Base-by-base conservation (phyloP, 1,140 invertebrate species). In the Bombus ignitus region DNA sequence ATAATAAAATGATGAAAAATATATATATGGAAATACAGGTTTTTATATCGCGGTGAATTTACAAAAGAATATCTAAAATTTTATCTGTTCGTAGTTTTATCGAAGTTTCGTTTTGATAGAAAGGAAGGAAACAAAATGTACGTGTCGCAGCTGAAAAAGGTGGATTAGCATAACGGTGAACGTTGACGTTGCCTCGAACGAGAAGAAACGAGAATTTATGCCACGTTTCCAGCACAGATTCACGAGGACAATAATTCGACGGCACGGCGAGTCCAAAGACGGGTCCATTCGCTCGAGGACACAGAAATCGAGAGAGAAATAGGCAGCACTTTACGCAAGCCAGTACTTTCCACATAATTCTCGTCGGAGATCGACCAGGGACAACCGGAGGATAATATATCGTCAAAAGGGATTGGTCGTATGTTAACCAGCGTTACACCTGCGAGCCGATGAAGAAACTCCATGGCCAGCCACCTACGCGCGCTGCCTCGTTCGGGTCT, bases 381-480 rank as follows among this genome's bases (percentile, higher is more conserved):
- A 85, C 77, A 88, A 86, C 77, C 44, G 65, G 75, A 42, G 89
- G 83, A 91, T 92, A 91, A 92, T 92, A 92, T 92, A 93, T 93
- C 88, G 86, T 88, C 82, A 47, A 87, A 89, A 85, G 86, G 70
- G 81, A 92, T 89, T 80, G 83, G 68, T 83, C 85, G 87, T 88
- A 72, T 85, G 89, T 92, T 92, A 92, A 87, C 79, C 83, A 86
- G 77, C 79, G 86, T 85, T 91, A 92, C 92, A 93, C 92, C 92
- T 93, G 92, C 90, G 85, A 75, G 79, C n/a, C 77, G 85, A 86
- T 87, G 86, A 91, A 47, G 90, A 92, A 92, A 92, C 92, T 78
- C 80, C 79, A 83, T 62, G 81, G 77, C 77, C 87, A 86, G 82
- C 90, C 93, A 93, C 93, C 93, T 92, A 94, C 93, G 93, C 92